These are phyloP conservation scores for Perca fluviatilis DNA, from an alignment of 2,113 vertebrate species.

Conservation along the genomic window DNA sequence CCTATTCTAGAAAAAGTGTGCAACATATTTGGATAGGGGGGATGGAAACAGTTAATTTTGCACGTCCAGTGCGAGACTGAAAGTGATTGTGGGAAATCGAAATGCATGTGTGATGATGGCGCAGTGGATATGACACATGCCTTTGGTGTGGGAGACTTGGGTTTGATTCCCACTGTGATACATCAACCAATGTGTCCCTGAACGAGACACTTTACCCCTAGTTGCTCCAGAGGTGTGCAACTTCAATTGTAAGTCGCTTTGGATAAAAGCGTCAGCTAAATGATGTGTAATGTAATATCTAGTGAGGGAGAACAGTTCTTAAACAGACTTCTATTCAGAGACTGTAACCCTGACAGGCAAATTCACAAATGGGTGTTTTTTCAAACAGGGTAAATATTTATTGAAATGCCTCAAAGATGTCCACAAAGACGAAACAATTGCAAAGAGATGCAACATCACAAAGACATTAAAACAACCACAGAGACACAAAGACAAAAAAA, in stretches of 20 bases:
- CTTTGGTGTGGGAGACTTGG: too few relatives aligned
- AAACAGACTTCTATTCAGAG: constrained; percentile 39
- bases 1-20: background rate
- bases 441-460: background rate
- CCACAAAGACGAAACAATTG: background rate
- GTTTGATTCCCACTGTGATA: too few relatives aligned
- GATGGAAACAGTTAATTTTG: constrained; percentile 30
- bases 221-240: too few relatives aligned
- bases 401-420: background rate
- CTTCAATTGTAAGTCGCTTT: too few relatives aligned
- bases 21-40: constrained; percentile 26
- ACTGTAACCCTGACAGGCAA: background rate
- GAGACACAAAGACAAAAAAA: background rate
- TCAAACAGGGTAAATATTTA: background rate
- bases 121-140: too few relatives aligned
- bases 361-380: background rate
- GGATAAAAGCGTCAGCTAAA: too few relatives aligned
- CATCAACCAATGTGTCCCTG: too few relatives aligned
- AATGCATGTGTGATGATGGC: background rate
- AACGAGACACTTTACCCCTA: too few relatives aligned
- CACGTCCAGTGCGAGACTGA: constrained; percentile 2
- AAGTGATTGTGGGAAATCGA: constrained; percentile 3
- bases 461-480: background rate
- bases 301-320: constrained; percentile 15
- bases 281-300: constrained; percentile 7